phyloP scores from a whole-genome alignment of 1,140 invertebrate species.

The Listronotus oregonensis region DNA sequence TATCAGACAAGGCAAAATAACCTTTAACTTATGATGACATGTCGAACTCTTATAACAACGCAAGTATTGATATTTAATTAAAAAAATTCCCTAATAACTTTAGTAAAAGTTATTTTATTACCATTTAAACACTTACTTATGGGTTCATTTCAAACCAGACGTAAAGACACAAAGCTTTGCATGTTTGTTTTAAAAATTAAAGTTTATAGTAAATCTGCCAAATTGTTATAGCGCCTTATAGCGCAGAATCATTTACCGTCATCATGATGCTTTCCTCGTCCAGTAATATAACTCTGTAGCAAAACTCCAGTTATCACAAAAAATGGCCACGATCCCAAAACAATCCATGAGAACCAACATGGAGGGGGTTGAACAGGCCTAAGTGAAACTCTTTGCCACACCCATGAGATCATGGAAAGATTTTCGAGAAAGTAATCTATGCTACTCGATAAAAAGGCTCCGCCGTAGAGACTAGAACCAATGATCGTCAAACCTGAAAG shows the following conservation, averaged over 20 bases:
- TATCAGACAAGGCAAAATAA: no score
- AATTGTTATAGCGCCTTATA: no score
- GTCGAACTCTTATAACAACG: no score
- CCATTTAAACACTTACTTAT: no score
- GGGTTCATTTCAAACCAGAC: no score
- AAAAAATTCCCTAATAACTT: no score
- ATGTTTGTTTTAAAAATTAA: no score
- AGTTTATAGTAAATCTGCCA: no score
- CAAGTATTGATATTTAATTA: no score
- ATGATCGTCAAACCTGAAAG: conserved; percentile 71
- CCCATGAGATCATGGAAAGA: conserved; percentile 72
- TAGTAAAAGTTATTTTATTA: no score
- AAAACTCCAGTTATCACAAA: conserved; percentile 70
- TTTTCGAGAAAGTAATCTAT: conserved; percentile 80
- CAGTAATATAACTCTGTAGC: conserved; percentile 73
- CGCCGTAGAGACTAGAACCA: conserved; percentile 78
- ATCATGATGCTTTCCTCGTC: conserved; percentile 70
- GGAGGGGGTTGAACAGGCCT: conserved; percentile 61
- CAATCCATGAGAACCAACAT: conserved; percentile 79
- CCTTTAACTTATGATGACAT: no score
- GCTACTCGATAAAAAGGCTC: conserved; percentile 71
- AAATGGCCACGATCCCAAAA: conserved; percentile 74
- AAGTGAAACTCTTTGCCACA: conserved; percentile 62
- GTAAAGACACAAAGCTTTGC: no score
- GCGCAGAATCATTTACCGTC: conserved; percentile 61